Conservation (phyloP, 2,888 invertebrate genomes). For the Oscheius onirici region DNA sequence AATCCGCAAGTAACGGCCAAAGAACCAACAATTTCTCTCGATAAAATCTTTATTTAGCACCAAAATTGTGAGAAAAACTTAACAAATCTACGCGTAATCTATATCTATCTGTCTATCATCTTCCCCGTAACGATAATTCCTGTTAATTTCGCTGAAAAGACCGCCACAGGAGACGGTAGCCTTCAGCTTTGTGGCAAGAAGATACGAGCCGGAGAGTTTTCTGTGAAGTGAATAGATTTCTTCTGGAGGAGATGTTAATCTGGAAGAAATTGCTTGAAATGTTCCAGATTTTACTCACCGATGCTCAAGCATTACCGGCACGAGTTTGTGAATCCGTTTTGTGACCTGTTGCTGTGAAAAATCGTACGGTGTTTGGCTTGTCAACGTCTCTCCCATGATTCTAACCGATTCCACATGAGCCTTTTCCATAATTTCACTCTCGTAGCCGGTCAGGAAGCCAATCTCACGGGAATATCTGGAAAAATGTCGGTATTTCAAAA, state of each 20-base stretch:
- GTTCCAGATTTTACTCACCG: slow-evolving; percentile 48
- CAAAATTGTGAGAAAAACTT: not conserved
- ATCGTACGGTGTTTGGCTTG: slow-evolving; percentile 82
- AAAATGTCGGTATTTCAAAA: not conserved
- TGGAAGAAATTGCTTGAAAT: slow-evolving; percentile 60
- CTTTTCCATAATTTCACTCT: slow-evolving; percentile 92
- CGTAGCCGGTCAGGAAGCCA: slow-evolving; percentile 96
- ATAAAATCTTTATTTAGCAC: too few relatives aligned
- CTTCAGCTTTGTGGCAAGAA: slow-evolving; percentile 68
- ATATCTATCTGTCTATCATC: slow-evolving; percentile 58
- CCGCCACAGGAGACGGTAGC: slow-evolving; percentile 69
- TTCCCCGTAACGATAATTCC: slow-evolving; percentile 61
- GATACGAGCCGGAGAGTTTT: slow-evolving; percentile 84
- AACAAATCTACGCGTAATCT: slow-evolving; percentile 36
- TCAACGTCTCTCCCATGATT: slow-evolving; percentile 95
- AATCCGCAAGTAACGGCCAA: not conserved
- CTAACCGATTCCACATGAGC: slow-evolving; percentile 96
- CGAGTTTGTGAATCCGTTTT: slow-evolving; percentile 82
- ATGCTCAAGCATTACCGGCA: slow-evolving; percentile 92
- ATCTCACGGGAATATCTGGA: slow-evolving; percentile 84
- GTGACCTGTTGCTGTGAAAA: slow-evolving; percentile 88
- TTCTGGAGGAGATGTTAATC: slow-evolving; percentile 95
- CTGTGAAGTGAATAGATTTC: slow-evolving; percentile 97
- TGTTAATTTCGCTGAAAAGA: slow-evolving; percentile 62
- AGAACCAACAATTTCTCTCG: not conserved